A percentile compares a stretch with the other conserved stretches of the same genome.
Evolutionary conservation across 1,140 invertebrate genomes (phyloP).

Genomic region (Hermatobates lingyangjiaoensis): DNA sequence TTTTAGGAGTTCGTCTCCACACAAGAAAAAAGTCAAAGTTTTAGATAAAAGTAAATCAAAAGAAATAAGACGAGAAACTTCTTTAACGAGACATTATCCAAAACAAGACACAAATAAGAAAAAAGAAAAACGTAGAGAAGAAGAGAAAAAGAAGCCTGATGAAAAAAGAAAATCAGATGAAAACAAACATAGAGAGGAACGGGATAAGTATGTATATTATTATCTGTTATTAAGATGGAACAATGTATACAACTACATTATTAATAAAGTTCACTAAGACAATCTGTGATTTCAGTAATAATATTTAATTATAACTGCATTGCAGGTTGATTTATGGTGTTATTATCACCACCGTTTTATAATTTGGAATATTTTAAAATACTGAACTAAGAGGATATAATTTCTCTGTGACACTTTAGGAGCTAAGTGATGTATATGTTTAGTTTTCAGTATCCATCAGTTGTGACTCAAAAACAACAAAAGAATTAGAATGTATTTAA

Average conservation of each 20-base stretch:
- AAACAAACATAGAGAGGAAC: conserved; percentile 24
- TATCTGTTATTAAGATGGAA: not conserved
- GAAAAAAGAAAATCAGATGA: conserved; percentile 24
- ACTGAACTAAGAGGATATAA: no score
- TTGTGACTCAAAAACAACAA: no score
- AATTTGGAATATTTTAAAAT: not conserved
- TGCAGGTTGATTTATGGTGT: no score
- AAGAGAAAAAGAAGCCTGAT: conserved; percentile 18
- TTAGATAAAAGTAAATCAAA: conserved; percentile 5
- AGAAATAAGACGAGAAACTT: no score
- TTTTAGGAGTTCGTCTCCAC: conserved; percentile 17
- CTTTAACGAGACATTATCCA: not conserved
- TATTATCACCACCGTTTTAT: not conserved
- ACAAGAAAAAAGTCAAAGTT: conserved; percentile 9
- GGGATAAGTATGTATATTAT: not conserved
- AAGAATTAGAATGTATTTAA: no score
- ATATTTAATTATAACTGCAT: no score
- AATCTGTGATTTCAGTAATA: no score
- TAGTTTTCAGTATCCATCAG: no score
- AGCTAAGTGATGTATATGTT: no score
- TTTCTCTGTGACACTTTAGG: no score
- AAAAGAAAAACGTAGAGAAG: conserved; percentile 23
- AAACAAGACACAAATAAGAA: conserved; percentile 9
- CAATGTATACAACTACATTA: not conserved
- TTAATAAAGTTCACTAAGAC: not conserved